phyloP scores from a whole-genome alignment of 2,797 vertebrate species.

The Callimico goeldii region DNA sequence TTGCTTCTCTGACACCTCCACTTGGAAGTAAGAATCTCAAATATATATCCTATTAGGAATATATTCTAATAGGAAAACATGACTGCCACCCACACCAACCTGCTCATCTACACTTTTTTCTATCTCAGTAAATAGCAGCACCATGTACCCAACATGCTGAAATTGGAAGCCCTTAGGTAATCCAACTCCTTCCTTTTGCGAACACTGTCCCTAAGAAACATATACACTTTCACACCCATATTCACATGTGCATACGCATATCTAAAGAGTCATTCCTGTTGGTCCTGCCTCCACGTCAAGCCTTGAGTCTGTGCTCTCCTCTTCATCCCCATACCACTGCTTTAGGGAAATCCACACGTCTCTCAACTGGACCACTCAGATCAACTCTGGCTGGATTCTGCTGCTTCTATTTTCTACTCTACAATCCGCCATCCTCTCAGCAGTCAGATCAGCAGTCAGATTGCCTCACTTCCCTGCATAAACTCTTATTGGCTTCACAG shows the following conservation, averaged over 20 bases:
- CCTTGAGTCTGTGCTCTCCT: background rate
- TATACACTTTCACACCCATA: background rate
- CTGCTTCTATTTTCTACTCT: background rate
- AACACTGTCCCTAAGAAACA: background rate
- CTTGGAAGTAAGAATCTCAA: background rate
- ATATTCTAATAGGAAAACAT: background rate
- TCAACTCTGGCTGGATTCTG: background rate
- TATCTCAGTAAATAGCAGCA: background rate
- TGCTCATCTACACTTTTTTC: background rate
- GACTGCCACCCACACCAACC: background rate
- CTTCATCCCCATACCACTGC: background rate
- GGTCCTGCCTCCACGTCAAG: background rate
- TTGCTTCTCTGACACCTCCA: background rate
- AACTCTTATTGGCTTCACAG: background rate
- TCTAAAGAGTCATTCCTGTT: background rate
- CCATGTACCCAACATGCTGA: background rate
- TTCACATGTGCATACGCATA: background rate
- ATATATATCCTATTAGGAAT: background rate
- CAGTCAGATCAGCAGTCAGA: background rate
- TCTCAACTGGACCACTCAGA: background rate
- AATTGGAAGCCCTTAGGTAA: background rate
- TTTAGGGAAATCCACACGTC: background rate
- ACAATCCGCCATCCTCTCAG: background rate
- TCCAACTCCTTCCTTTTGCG: background rate
- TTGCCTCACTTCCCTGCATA: background rate